These are phyloP conservation scores for Oopsacas minuta DNA, from an alignment of 37 sponge, comb jelly and placozoan species.

Conservation along the genomic window DNA sequence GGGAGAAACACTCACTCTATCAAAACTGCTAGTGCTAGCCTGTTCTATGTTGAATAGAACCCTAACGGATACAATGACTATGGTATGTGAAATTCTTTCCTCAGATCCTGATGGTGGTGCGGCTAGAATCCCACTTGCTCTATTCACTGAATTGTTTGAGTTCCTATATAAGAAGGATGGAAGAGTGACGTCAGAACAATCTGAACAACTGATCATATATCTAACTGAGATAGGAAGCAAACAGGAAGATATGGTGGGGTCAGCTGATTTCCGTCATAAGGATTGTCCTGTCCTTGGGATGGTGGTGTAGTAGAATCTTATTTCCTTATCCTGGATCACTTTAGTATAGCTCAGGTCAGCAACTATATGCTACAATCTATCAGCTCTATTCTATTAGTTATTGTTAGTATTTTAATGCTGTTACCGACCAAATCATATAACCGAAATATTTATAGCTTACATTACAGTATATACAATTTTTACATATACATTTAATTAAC, in stretches of 20 bases:
- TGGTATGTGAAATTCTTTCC: constrained; percentile 71
- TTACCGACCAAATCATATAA: too few relatives aligned
- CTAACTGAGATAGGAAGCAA: neutral
- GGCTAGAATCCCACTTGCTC: constrained; percentile 48
- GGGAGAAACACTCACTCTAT: neutral
- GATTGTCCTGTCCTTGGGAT: constrained; percentile 55
- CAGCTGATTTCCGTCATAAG: constrained; percentile 61
- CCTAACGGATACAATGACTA: constrained; percentile 55
- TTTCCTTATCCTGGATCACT: neutral
- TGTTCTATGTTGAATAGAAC: neutral
- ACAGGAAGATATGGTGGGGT: constrained; percentile 58
- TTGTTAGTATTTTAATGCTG: too few relatives aligned
- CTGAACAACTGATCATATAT: neutral
- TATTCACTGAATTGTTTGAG: constrained; percentile 57
- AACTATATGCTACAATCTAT: neutral
- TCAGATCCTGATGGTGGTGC: constrained; percentile 65
- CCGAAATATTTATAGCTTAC: too few relatives aligned
- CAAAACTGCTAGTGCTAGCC: neutral
- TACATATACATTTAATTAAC: too few relatives aligned
- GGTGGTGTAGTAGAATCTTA: neutral
- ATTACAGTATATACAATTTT: too few relatives aligned
- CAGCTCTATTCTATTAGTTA: too few relatives aligned
- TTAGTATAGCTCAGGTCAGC: neutral
- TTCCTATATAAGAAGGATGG: constrained; percentile 15
- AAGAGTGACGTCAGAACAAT: neutral